These are phyloP conservation scores for Parazoanthus swiftii DNA, from an alignment of 92 coral and sea anemone species.

Conservation along the genomic window DNA sequence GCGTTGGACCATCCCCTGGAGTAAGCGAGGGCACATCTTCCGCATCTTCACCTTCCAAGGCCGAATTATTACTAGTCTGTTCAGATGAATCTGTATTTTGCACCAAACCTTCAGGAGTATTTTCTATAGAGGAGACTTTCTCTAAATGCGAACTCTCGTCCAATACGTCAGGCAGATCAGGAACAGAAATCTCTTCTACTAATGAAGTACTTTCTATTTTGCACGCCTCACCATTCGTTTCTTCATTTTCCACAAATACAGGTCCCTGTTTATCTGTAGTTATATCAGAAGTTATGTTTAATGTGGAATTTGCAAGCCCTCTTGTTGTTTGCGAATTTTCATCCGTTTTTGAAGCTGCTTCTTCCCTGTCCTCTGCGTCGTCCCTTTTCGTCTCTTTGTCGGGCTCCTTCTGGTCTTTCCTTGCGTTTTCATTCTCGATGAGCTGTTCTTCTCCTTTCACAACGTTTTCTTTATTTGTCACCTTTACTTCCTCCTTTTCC, in stretches of 20 bases:
- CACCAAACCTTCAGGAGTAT: neutral
- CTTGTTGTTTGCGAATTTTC: neutral
- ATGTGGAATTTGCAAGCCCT: neutral
- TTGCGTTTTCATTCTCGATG: conserved; percentile 13
- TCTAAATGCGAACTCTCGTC: neutral
- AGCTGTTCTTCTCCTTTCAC: conserved; percentile 37
- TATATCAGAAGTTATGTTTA: neutral
- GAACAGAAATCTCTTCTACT: conserved; percentile 10
- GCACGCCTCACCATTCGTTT: neutral
- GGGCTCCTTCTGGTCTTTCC: neutral
- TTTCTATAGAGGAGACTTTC: neutral
- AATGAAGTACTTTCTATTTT: neutral
- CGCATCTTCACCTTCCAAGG: neutral
- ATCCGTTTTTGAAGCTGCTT: neutral
- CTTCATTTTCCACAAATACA: neutral
- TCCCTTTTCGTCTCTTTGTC: neutral
- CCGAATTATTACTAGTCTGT: neutral
- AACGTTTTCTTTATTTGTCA: neutral
- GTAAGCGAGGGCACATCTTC: neutral
- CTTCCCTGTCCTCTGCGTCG: conserved; percentile 5
- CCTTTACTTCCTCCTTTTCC: conserved; percentile 20
- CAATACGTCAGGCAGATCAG: conserved; percentile 17
- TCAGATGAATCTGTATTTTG: conserved; percentile 2
- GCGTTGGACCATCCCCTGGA: neutral
- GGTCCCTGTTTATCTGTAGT: neutral